Conservation (phyloP, 2,113 vertebrate genomes). For the Stercorarius parasiticus region DNA sequence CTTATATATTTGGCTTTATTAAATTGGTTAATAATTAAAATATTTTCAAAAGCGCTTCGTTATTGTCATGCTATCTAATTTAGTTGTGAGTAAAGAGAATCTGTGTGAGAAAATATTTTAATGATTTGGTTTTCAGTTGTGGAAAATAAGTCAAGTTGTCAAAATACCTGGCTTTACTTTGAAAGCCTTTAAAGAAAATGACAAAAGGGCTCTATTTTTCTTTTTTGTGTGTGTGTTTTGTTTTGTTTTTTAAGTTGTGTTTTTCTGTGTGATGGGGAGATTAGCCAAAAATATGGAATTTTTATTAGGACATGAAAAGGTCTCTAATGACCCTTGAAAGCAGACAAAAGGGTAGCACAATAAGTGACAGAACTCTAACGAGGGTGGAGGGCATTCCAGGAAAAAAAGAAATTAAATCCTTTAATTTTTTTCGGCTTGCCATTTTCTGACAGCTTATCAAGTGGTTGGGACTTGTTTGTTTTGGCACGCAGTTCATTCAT, state of each 20-base stretch:
- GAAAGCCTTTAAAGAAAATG: slow-evolving; percentile 28
- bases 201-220: neutral
- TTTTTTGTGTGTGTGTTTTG: neutral
- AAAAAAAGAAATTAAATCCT: slow-evolving; percentile 68
- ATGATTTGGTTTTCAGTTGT: neutral
- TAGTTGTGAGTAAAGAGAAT: neutral
- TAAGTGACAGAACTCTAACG: slow-evolving; percentile 69
- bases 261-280: slow-evolving; percentile 38
- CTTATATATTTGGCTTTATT: neutral
- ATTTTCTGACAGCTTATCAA: slow-evolving; percentile 73
- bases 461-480: slow-evolving; percentile 71
- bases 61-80: neutral
- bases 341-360: slow-evolving; percentile 44
- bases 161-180: slow-evolving; percentile 20
- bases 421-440: slow-evolving; percentile 67
- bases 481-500: slow-evolving; percentile 64
- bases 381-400: slow-evolving; percentile 66
- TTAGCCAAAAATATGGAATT: slow-evolving; percentile 65
- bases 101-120: neutral
- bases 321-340: slow-evolving; percentile 65
- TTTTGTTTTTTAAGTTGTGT: slow-evolving; percentile 46
- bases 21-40: neutral
- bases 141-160: slow-evolving; percentile 21
- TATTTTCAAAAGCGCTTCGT: neutral
- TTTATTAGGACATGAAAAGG: slow-evolving; percentile 59